Evolutionary conservation across 2,113 vertebrate species (phyloP).

Genomic region (Typhlomys cinereus): DNA sequence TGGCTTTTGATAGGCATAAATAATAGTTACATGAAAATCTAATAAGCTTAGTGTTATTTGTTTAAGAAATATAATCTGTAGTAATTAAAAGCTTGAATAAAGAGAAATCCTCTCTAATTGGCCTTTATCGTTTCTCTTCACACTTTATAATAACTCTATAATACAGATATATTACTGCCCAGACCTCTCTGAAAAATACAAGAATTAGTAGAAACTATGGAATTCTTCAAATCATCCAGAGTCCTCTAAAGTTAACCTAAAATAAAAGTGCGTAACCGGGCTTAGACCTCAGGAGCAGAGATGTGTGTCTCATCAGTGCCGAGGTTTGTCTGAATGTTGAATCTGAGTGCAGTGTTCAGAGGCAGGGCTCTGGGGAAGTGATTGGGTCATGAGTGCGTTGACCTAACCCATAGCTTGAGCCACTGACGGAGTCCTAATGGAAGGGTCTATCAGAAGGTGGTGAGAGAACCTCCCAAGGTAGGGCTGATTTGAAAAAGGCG

Average conservation of each 20-base stretch:
- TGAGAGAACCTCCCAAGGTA: no score
- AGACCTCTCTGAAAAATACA: neutral
- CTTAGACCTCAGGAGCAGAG: neutral
- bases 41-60: neutral
- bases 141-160: neutral
- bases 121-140: neutral
- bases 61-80: neutral
- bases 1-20: constrained; percentile 4
- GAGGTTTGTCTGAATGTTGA: neutral
- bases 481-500: neutral
- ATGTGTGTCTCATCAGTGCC: neutral
- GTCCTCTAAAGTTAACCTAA: constrained; percentile 21
- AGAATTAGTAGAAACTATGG: neutral
- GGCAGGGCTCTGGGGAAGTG: neutral
- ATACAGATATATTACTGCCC: neutral
- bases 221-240: neutral
- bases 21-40: neutral
- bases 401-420: neutral
- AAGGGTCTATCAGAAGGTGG: neutral
- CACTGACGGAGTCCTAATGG: no score
- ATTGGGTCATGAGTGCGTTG: neutral
- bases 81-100: neutral
- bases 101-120: neutral
- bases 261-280: neutral
- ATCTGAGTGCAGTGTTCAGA: neutral